phyloP scores from a whole-genome alignment of 2,888 invertebrate species.

The Lithosia quadra region DNA sequence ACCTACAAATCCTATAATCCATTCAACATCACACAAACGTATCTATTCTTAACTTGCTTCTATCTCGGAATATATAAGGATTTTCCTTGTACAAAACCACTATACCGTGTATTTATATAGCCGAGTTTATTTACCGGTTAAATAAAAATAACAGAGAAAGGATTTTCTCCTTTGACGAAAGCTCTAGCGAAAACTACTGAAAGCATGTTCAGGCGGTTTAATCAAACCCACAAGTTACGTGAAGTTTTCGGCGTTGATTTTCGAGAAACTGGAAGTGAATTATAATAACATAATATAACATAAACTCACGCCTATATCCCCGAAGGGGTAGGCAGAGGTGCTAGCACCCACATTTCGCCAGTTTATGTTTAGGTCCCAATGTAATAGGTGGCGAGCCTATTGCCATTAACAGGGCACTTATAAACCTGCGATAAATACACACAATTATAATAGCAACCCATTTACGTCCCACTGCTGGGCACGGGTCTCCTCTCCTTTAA shows the following conservation, averaged over 20 bases:
- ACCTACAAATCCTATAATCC: neutral
- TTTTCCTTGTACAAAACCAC: slow-evolving; percentile 7
- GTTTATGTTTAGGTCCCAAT: too few relatives aligned
- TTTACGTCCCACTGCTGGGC: too few relatives aligned
- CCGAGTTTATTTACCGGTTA: slow-evolving; percentile 37
- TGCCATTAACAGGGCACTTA: too few relatives aligned
- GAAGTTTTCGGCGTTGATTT: slow-evolving; percentile 39
- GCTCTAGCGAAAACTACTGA: slow-evolving; percentile 33
- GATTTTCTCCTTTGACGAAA: slow-evolving; percentile 49
- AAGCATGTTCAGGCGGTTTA: slow-evolving; percentile 50
- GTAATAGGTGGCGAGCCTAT: too few relatives aligned
- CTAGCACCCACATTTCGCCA: too few relatives aligned
- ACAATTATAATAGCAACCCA: too few relatives aligned
- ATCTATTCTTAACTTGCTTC: neutral
- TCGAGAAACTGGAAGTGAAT: slow-evolving; percentile 22
- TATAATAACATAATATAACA: too few relatives aligned
- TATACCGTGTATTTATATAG: slow-evolving; percentile 18
- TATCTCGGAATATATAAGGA: neutral
- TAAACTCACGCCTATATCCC: too few relatives aligned
- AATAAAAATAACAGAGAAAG: slow-evolving; percentile 42
- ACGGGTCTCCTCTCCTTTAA: too few relatives aligned
- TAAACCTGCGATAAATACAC: too few relatives aligned
- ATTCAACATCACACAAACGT: neutral
- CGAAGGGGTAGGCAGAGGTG: too few relatives aligned
- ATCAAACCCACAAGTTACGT: slow-evolving; percentile 50